A percentile compares a stretch with the other conserved stretches of the same genome.
phyloP scores from a whole-genome alignment of 1,140 invertebrate genomes.

The Drosophila ohnishii region DNA sequence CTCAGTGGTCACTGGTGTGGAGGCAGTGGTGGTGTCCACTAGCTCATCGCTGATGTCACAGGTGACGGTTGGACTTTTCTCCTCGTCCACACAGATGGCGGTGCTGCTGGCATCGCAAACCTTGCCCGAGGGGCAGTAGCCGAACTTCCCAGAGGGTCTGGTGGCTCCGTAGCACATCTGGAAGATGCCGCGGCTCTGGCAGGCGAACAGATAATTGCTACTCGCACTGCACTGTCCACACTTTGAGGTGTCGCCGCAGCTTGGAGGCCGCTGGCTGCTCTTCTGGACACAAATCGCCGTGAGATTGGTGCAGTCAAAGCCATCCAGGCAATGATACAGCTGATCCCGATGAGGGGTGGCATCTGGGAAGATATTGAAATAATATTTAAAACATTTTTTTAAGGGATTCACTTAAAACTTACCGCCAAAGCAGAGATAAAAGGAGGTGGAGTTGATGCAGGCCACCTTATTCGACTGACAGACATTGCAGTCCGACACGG shows the following conservation, averaged over 20 bases:
- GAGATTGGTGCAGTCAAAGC: conserved; percentile 68
- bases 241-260: conserved; percentile 69
- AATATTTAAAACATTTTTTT: background rate
- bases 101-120: conserved; percentile 70
- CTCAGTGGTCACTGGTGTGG: conserved; percentile 3
- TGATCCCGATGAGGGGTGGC: conserved; percentile 46
- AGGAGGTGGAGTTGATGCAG: conserved; percentile 77
- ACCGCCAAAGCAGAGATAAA: conserved; percentile 79
- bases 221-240: conserved; percentile 75
- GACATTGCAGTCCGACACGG: conserved; percentile 59
- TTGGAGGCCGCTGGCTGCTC: conserved; percentile 62
- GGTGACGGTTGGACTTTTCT: conserved; percentile 23
- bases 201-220: conserved; percentile 70
- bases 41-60: conserved; percentile 65
- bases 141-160: conserved; percentile 56
- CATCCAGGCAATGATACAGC: conserved; percentile 65
- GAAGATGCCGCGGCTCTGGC: conserved; percentile 66
- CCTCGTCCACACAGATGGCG: conserved; percentile 55
- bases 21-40: conserved; percentile 43
- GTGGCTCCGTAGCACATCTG: conserved; percentile 78
- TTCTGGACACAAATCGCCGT: conserved; percentile 72
- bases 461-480: conserved; percentile 71
- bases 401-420: background rate
- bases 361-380: conserved; percentile 20
- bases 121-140: conserved; percentile 60